Conservation (phyloP, 2,113 vertebrate genomes). For the Grantiella picta region DNA sequence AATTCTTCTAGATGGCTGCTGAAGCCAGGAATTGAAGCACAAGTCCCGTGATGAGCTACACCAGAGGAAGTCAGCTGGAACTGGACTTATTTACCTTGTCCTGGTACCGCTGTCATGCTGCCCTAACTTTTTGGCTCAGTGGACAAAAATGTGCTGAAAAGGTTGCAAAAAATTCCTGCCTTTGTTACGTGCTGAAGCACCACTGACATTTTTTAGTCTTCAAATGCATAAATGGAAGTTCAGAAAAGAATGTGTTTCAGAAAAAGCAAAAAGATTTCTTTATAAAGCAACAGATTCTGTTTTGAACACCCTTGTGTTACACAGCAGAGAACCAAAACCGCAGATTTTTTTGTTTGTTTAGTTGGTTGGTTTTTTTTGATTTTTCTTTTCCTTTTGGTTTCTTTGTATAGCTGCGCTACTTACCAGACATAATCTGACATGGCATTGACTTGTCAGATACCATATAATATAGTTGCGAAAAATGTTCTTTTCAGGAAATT, state of each 20-base stretch:
- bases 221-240: background rate
- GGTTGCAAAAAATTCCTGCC: background rate
- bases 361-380: too few relatives aligned
- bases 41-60: background rate
- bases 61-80: background rate
- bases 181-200: background rate
- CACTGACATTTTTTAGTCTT: background rate
- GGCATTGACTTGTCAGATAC: background rate
- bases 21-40: slow-evolving; percentile 12
- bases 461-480: background rate
- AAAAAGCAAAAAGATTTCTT: background rate
- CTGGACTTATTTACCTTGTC: background rate
- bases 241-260: background rate
- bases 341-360: background rate
- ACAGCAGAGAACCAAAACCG: background rate
- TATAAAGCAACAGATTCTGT: background rate
- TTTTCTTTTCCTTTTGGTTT: background rate
- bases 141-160: background rate
- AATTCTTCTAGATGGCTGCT: background rate
- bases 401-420: background rate
- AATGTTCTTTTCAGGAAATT: background rate
- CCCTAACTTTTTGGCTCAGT: slow-evolving; percentile 9
- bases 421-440: background rate
- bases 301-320: background rate
- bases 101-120: background rate